Evolutionary conservation across 2,888 invertebrate species (phyloP), one percentile per base, ranked within the genome.

Genomic region (Lobophora halterata): DNA sequence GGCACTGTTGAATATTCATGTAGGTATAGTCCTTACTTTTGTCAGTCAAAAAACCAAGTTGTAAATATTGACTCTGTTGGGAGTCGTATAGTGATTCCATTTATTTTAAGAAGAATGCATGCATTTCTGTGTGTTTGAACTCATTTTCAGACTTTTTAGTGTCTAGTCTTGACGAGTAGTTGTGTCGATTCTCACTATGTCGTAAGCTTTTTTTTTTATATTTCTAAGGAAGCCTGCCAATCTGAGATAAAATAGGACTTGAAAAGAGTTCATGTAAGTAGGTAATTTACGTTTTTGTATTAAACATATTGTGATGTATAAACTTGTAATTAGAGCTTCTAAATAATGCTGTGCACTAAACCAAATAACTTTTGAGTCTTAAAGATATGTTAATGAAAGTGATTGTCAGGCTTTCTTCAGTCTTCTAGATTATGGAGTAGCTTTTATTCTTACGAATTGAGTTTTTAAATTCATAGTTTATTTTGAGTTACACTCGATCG

Each of bases 41-140:
- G 17, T 33, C 34, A 35, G 6, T 20, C 10, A 26, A 35, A 14
- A 32, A 37, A 37, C 25, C 37, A 33, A 23, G 65, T 70, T 82
- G 78, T 81, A 80, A 74, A 80, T 82, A 79, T 76, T 78, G 76
- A 78, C 75, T 75, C 71, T 63, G 61, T 66, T 70, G 63, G 69
- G 70, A 68, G 72, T 79, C 79, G 76, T 71, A 72, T 76, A 76
- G 79, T 79, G 86, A 86, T 87, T 87, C 86, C 86, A 87, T 86
- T 85, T 87, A 79, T 75, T 80, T 67, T 86, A 85, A 85, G 85
- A 78, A 71, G 83, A 76, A 82, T 86, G 86, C 80, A 74, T 86
- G 86, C 82, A 86, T 86, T 86, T 87, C 80, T 41, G 85, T 80
- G 76, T 86, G 85, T 79, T 72, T 82, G 83, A 81, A 80, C 75